A percentile compares a stretch with the other conserved stretches of the same genome.
Evolutionary conservation across 2,797 vertebrate genomes (phyloP).

Genomic region (Typhlichthys subterraneus): DNA sequence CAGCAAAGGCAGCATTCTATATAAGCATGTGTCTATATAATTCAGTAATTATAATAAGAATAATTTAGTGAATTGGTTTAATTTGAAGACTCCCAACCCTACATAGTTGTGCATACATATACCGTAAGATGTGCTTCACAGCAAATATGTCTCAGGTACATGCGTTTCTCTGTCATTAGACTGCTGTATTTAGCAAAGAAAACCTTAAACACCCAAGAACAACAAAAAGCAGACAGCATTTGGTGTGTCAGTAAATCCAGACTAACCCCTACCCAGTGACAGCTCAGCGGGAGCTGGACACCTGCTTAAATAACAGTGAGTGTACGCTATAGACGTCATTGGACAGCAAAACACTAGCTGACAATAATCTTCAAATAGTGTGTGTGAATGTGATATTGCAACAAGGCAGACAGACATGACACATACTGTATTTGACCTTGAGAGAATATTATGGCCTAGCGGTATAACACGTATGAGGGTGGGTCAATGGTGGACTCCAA

Average conservation of each 20-base stretch:
- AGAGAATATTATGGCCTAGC: conserved; percentile 2
- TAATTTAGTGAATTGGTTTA: neutral
- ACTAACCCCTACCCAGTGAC: neutral
- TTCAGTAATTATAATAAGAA: no score
- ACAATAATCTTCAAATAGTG: neutral
- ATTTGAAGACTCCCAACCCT: neutral
- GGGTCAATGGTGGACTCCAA: no score
- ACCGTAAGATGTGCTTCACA: neutral
- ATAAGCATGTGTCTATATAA: no score
- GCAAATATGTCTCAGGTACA: neutral
- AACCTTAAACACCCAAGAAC: neutral
- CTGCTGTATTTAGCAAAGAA: neutral
- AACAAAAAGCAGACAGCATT: neutral
- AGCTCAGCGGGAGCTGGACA: neutral
- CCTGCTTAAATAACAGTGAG: neutral
- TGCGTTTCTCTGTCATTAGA: neutral
- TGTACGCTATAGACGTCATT: conserved; percentile 1
- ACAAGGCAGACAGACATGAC: neutral
- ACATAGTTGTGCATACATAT: neutral
- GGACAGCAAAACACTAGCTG: neutral
- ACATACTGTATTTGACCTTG: neutral
- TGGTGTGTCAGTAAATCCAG: conserved; percentile 1
- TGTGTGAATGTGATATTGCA: neutral
- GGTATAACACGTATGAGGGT: neutral
- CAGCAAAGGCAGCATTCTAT: no score